phyloP scores from a whole-genome alignment of 2,888 invertebrate species.

The Lasioglossum calceatum region DNA sequence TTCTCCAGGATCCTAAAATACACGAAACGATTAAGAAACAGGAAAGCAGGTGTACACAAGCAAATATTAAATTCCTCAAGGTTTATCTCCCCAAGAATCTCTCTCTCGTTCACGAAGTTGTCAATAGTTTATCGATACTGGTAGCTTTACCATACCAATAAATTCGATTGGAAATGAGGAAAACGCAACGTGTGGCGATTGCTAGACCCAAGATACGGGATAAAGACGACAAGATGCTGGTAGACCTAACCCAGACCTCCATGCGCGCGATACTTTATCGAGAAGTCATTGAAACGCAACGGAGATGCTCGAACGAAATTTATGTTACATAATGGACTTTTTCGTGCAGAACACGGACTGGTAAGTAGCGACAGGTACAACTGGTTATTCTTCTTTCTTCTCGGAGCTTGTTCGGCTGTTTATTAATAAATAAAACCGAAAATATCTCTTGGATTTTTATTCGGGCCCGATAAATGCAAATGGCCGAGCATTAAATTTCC shows the following conservation, averaged over 20 bases:
- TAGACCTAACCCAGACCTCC: slow-evolving; percentile 15
- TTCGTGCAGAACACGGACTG: slow-evolving; percentile 13
- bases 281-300: slow-evolving; percentile 22
- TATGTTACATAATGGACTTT: slow-evolving; percentile 42
- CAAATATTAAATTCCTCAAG: neutral
- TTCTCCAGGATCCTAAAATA: neutral
- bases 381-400: slow-evolving; percentile 26
- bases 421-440: slow-evolving; percentile 44
- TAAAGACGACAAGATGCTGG: neutral
- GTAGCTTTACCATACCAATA: slow-evolving; percentile 18
- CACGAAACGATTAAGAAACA: neutral
- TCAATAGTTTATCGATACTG: slow-evolving; percentile 31
- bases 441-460: slow-evolving; percentile 49
- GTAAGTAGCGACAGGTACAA: slow-evolving; percentile 41
- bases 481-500: slow-evolving; percentile 25
- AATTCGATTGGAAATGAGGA: slow-evolving; percentile 44
- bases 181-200: slow-evolving; percentile 29
- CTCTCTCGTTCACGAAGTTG: neutral
- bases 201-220: slow-evolving; percentile 33
- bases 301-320: slow-evolving; percentile 46
- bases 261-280: slow-evolving; percentile 52
- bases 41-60: slow-evolving; percentile 16
- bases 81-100: neutral
- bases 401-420: slow-evolving; percentile 13
- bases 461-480: slow-evolving; percentile 49